These are phyloP conservation scores for Camelus dromedarius DNA, from an alignment of 2,113 vertebrate species.

Conservation along the genomic window DNA sequence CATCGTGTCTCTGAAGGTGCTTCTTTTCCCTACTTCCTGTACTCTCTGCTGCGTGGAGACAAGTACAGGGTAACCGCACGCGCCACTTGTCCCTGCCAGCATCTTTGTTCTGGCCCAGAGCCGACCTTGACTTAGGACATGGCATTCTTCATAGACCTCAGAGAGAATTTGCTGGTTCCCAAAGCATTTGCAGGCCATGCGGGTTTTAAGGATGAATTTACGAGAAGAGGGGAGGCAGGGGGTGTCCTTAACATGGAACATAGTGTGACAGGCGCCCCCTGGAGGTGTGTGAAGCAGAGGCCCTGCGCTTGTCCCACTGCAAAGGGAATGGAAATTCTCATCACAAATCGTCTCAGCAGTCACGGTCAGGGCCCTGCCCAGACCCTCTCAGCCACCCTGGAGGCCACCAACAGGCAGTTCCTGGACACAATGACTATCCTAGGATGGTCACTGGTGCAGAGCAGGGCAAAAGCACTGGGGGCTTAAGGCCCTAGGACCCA, in stretches of 20 bases:
- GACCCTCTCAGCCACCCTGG: neutral
- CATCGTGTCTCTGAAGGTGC: neutral
- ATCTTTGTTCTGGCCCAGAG: slow-evolving; percentile 5
- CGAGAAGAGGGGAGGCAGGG: neutral
- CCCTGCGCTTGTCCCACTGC: neutral
- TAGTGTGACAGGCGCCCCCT: neutral
- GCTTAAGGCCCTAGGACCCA: neutral
- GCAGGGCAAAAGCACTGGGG: neutral
- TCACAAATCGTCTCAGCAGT: neutral
- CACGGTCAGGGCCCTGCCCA: neutral
- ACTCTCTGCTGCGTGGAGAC: neutral
- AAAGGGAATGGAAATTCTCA: neutral
- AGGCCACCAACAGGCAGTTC: neutral
- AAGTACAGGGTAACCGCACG: fast-evolving
- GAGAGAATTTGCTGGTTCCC: neutral
- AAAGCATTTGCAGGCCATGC: neutral
- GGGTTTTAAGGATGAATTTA: neutral
- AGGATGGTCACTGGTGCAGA: neutral
- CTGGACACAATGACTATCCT: neutral
- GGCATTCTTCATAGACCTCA: neutral
- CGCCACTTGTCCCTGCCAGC: neutral
- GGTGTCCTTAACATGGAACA: neutral
- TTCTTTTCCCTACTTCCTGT: neutral
- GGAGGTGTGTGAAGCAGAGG: neutral
- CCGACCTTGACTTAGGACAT: neutral